Percentiles rank a stretch among this genome's conserved stretches.
Conservation (phyloP, 1,140 invertebrate species). For the Drosophila virilis region DNA sequence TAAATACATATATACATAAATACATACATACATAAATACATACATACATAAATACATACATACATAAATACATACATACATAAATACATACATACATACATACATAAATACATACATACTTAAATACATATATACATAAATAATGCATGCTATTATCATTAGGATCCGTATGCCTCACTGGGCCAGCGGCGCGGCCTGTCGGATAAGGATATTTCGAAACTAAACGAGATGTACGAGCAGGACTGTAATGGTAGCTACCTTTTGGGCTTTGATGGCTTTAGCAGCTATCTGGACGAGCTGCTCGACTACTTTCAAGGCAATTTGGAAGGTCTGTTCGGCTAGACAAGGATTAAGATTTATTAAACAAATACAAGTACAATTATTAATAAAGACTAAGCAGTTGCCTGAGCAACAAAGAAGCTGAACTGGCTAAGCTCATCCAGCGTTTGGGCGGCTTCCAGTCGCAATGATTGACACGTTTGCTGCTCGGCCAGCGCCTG, state of each 20-base stretch:
- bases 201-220: constrained; percentile 87
- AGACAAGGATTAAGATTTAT: constrained; percentile 24
- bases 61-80: too few species aligned
- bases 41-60: too few species aligned
- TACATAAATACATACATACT: too few species aligned
- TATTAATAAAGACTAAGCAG: constrained; percentile 18
- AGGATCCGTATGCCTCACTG: constrained; percentile 84
- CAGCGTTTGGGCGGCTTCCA: constrained; percentile 85
- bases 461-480: constrained; percentile 42
- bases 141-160: neutral
- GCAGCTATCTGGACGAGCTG: constrained; percentile 68
- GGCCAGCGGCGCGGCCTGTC: constrained; percentile 89
- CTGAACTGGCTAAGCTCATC: constrained; percentile 86
- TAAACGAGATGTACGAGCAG: constrained; percentile 88
- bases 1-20: too few species aligned
- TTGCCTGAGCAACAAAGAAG: constrained; percentile 83
- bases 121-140: too few species aligned
- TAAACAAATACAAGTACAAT: constrained; percentile 6
- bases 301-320: constrained; percentile 77
- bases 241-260: constrained; percentile 79
- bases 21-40: too few species aligned
- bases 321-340: constrained; percentile 63
- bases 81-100: too few species aligned
- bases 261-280: constrained; percentile 67
- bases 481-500: constrained; percentile 85